Evolutionary conservation across 2,888 invertebrate genomes (phyloP).

Genomic region (Lapara coniferarum): DNA sequence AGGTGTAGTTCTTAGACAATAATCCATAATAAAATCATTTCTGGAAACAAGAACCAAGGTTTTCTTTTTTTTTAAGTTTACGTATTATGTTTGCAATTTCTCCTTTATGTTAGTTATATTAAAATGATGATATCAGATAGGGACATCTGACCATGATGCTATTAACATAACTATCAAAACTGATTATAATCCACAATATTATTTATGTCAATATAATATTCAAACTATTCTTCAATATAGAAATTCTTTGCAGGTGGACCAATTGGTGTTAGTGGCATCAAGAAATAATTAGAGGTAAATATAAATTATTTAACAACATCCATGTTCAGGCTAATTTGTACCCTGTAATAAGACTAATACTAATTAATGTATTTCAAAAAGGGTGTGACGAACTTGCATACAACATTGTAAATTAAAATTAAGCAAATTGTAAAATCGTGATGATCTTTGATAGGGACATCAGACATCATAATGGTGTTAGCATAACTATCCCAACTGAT

Average conservation of each 20-base stretch:
- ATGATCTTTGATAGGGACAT: constrained; percentile 78
- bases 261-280: too few relatives aligned
- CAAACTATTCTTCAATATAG: not conserved
- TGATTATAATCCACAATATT: constrained; percentile 42
- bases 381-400: too few relatives aligned
- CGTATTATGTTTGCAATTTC: too few relatives aligned
- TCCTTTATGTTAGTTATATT: not conserved
- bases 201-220: constrained; percentile 14
- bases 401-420: too few relatives aligned
- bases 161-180: constrained; percentile 71
- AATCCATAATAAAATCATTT: too few relatives aligned
- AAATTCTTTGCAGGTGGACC: not conserved
- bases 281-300: too few relatives aligned
- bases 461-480: constrained; percentile 68
- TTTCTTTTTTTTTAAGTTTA: constrained; percentile 23
- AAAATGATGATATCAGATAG: constrained; percentile 71
- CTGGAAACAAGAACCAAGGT: not conserved
- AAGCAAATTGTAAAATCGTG: constrained; percentile 41
- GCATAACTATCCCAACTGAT: constrained; percentile 67
- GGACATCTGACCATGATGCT: constrained; percentile 75
- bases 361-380: too few relatives aligned
- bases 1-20: too few relatives aligned
- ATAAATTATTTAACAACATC: too few relatives aligned
- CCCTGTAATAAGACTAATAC: too few relatives aligned
- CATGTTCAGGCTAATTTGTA: too few relatives aligned